Evolutionary conservation across 2,888 invertebrate genomes (phyloP).

Genomic region (Auanema sp.): DNA sequence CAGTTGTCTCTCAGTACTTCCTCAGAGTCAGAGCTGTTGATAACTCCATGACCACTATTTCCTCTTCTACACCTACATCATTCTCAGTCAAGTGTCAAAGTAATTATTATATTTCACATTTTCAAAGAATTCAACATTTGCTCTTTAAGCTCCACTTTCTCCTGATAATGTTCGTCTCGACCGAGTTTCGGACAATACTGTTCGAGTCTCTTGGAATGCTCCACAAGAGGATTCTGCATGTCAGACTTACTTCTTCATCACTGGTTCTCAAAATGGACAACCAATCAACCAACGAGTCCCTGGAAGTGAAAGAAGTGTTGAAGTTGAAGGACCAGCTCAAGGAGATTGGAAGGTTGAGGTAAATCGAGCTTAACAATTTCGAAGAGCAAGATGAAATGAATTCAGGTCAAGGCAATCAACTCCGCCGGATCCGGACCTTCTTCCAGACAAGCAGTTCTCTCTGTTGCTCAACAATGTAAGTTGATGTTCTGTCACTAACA

Average conservation of each 20-base stretch:
- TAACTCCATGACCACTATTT: slow-evolving; percentile 30
- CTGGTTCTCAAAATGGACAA: slow-evolving; percentile 48
- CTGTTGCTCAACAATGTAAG: slow-evolving; percentile 41
- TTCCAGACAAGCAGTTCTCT: slow-evolving; percentile 42
- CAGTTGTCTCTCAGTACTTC: slow-evolving; percentile 44
- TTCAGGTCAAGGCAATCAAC: slow-evolving; percentile 49
- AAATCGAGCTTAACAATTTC: no score
- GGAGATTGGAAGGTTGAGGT: slow-evolving; percentile 40
- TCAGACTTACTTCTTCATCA: slow-evolving; percentile 56
- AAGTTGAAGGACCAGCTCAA: slow-evolving; percentile 32
- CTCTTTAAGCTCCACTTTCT: slow-evolving; percentile 41
- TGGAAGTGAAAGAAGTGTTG: slow-evolving; percentile 45
- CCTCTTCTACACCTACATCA: slow-evolving; percentile 48
- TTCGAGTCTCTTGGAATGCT: slow-evolving; percentile 42
- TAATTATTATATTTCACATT: slow-evolving; percentile 24
- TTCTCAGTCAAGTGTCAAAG: slow-evolving; percentile 53
- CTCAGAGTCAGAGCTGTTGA: slow-evolving; percentile 51
- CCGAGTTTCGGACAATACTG: slow-evolving; percentile 36
- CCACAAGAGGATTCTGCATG: slow-evolving; percentile 49
- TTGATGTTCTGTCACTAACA: slow-evolving; percentile 1
- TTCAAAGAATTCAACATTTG: no score
- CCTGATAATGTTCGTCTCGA: slow-evolving; percentile 49
- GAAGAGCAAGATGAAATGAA: no score
- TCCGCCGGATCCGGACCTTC: slow-evolving; percentile 56
- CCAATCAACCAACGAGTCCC: slow-evolving; percentile 34